phyloP scores from a whole-genome alignment of 2,113 vertebrate genomes.

The Podilymbus podiceps region DNA sequence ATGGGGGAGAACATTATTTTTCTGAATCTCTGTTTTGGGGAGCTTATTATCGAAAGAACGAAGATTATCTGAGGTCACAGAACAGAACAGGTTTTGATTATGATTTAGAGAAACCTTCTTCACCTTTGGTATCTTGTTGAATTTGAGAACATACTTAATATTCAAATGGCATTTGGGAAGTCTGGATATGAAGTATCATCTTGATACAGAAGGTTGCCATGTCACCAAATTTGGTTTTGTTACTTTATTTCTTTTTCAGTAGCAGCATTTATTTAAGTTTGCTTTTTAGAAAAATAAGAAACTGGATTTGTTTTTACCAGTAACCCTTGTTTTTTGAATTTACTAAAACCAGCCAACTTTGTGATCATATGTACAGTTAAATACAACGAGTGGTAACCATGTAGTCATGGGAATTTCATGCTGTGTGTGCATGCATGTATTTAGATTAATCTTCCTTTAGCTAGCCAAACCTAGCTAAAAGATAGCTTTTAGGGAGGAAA shows the following conservation, averaged over 20 bases:
- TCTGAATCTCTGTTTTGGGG: not conserved
- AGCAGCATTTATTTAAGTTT: not conserved
- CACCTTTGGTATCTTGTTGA: conserved; percentile 27
- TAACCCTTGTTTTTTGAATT: not conserved
- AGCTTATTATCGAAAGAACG: not conserved
- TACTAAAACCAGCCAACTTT: not conserved
- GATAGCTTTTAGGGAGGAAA: not conserved
- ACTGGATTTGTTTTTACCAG: not conserved
- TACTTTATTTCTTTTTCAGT: not conserved
- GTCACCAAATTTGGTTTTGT: not conserved
- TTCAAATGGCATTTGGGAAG: conserved; percentile 36
- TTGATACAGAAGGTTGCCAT: conserved; percentile 26
- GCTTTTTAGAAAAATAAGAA: not conserved
- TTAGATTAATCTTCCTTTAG: not conserved
- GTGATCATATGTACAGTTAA: not conserved
- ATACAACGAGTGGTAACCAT: not conserved
- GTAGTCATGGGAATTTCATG: not conserved
- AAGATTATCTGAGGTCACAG: conserved; percentile 40
- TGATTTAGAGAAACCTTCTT: conserved; percentile 38
- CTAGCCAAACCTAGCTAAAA: not conserved
- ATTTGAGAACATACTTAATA: not conserved
- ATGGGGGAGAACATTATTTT: not conserved
- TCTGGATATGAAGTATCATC: conserved; percentile 9
- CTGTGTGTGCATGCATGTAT: not conserved
- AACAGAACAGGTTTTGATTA: conserved; percentile 47